These are phyloP conservation scores for Podargus strigoides DNA, from an alignment of 2,797 vertebrate genomes.

Conservation along the genomic window DNA sequence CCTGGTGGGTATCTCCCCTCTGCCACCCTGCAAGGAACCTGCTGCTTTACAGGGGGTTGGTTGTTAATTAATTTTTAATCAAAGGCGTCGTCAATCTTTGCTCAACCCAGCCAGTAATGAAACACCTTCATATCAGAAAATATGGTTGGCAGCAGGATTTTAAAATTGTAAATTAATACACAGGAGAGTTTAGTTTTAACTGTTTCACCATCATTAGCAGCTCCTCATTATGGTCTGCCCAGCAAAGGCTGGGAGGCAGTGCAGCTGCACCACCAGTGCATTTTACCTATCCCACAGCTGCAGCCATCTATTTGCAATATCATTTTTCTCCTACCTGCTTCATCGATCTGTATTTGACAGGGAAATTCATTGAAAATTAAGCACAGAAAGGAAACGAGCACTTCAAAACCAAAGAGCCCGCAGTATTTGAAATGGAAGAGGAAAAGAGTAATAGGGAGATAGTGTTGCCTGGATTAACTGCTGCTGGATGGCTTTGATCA, in stretches of 20 bases:
- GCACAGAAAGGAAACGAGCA: not conserved
- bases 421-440: not conserved
- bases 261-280: not conserved
- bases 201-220: not conserved
- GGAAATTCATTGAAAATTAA: constrained; percentile 41
- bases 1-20: constrained; percentile 78
- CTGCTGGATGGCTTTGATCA: not conserved
- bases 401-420: not conserved
- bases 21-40: accelerated
- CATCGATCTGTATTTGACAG: not conserved
- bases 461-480: not conserved
- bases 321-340: constrained; percentile 6
- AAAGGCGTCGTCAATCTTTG: not conserved
- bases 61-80: not conserved
- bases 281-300: not conserved
- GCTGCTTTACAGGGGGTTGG: not conserved
- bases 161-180: not conserved
- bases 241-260: not conserved
- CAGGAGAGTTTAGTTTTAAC: not conserved
- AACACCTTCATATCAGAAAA: not conserved
- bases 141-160: not conserved
- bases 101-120: not conserved
- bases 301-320: not conserved
- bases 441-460: not conserved
- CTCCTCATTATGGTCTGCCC: not conserved